These are phyloP conservation scores for Acrocyrtus sp. DNA, from an alignment of 2,888 invertebrate genomes.

Conservation along the genomic window DNA sequence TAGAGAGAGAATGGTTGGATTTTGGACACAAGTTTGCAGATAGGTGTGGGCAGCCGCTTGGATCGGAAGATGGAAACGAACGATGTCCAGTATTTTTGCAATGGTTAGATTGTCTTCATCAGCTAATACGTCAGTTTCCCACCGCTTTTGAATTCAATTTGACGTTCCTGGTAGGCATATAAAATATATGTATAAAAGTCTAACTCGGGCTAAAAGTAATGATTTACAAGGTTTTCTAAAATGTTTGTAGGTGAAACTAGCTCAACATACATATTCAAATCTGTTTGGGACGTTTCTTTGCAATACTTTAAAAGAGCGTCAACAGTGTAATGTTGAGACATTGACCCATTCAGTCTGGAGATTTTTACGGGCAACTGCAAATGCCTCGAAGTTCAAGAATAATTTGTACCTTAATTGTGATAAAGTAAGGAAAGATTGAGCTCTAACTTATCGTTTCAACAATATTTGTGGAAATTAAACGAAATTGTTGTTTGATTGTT, in stretches of 20 bases:
- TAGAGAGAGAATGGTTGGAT: conserved; percentile 97
- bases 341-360: conserved; percentile 89
- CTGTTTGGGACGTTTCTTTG: conserved; percentile 97
- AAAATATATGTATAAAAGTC: background rate
- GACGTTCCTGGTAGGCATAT: conserved; percentile 82
- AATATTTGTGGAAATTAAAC: too few species aligned
- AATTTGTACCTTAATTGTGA: conserved; percentile 77
- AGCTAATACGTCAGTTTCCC: conserved; percentile 87
- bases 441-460: background rate
- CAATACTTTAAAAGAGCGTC: conserved; percentile 82
- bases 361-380: conserved; percentile 74
- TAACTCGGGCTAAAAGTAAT: background rate
- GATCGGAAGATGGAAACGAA: conserved; percentile 91
- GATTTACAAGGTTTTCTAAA: conserved; percentile 11
- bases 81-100: conserved; percentile 97
- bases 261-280: conserved; percentile 94
- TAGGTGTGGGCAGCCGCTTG: conserved; percentile 78
- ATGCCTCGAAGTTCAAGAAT: conserved; percentile 80
- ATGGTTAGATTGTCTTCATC: conserved; percentile 97
- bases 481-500: background rate
- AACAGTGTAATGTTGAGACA: conserved; percentile 73
- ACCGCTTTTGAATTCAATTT: conserved; percentile 96
- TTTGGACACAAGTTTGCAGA: conserved; percentile 99
- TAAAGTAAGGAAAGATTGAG: conserved; percentile 67
- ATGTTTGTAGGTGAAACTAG: conserved; percentile 84